A percentile compares a stretch with the other conserved stretches of the same genome.
Evolutionary conservation across 2,113 vertebrate species (phyloP).

Genomic region (Prolemur simus): DNA sequence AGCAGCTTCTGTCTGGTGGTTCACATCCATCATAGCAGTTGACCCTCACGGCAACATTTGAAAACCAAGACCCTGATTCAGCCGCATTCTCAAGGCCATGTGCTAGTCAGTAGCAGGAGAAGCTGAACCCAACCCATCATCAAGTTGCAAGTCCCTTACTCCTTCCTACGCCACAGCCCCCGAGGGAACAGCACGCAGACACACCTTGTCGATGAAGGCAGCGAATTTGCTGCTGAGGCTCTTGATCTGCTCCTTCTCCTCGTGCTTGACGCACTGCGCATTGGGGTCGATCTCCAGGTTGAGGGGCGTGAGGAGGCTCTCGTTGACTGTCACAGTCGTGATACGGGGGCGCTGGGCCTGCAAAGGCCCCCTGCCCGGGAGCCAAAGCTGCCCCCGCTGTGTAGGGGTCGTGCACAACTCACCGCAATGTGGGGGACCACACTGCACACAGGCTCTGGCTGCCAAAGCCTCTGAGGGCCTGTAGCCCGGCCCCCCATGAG

Average conservation of each 20-base stretch:
- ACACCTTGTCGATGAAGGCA: constrained; percentile 86
- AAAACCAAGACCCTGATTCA: neutral
- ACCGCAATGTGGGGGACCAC: neutral
- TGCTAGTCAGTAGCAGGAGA: neutral
- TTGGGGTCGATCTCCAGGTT: constrained; percentile 74
- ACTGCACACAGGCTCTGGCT: constrained; percentile 14
- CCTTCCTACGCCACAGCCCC: neutral
- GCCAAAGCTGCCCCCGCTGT: neutral
- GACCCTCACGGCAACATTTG: neutral
- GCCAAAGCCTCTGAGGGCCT: constrained; percentile 22
- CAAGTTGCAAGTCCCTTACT: neutral
- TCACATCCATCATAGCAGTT: neutral
- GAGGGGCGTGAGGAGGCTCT: constrained; percentile 58
- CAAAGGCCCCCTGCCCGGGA: constrained; percentile 29
- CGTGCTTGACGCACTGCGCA: constrained; percentile 68
- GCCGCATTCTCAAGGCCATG: neutral
- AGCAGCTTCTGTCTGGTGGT: neutral
- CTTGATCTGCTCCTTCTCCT: constrained; percentile 89
- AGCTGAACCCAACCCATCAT: neutral
- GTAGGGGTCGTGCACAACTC: neutral
- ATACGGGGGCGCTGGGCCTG: constrained; percentile 21
- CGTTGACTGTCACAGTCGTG: constrained; percentile 13
- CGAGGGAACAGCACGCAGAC: neutral
- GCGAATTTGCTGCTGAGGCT: constrained; percentile 89
- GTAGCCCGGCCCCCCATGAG: neutral